Evolutionary conservation across 1,140 invertebrate species (phyloP).

Genomic region (Ericerus pela): DNA sequence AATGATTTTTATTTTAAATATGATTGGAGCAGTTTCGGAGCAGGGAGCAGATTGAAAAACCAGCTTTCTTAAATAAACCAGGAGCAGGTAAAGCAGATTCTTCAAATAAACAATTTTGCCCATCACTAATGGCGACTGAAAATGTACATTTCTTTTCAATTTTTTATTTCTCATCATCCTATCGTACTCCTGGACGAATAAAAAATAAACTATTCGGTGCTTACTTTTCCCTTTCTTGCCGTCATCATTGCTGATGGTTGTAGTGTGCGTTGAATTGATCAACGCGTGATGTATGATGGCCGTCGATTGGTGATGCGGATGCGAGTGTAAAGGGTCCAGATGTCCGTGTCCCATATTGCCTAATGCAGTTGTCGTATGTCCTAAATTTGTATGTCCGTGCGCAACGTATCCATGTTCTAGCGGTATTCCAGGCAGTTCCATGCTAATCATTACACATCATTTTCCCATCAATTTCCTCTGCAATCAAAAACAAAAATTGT

Average conservation of each 20-base stretch:
- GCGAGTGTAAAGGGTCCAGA: slow-evolving; percentile 7
- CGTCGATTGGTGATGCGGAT: slow-evolving; percentile 6
- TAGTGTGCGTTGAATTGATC: background rate
- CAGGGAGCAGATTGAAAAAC: no score
- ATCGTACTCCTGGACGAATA: no score
- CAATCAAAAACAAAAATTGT: background rate
- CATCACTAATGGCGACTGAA: no score
- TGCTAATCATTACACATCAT: slow-evolving; percentile 11
- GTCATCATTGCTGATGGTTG: background rate
- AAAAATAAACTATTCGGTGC: no score
- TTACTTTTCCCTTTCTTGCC: slow-evolving; percentile 6
- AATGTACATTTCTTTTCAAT: no score
- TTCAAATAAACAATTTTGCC: no score
- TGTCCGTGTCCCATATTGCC: slow-evolving; percentile 4
- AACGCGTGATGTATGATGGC: slow-evolving; percentile 6
- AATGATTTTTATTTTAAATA: no score
- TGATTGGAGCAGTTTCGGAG: no score
- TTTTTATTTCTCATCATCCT: no score
- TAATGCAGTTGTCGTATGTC: slow-evolving; percentile 4
- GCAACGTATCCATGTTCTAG: slow-evolving; percentile 8
- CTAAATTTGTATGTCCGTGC: slow-evolving; percentile 8
- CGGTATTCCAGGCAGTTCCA: slow-evolving; percentile 7
- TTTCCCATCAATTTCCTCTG: slow-evolving; percentile 6
- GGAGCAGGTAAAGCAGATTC: no score
- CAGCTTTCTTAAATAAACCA: no score